Evolutionary conservation across 2,888 invertebrate genomes (phyloP).

Genomic region (Isotomurus palustris): DNA sequence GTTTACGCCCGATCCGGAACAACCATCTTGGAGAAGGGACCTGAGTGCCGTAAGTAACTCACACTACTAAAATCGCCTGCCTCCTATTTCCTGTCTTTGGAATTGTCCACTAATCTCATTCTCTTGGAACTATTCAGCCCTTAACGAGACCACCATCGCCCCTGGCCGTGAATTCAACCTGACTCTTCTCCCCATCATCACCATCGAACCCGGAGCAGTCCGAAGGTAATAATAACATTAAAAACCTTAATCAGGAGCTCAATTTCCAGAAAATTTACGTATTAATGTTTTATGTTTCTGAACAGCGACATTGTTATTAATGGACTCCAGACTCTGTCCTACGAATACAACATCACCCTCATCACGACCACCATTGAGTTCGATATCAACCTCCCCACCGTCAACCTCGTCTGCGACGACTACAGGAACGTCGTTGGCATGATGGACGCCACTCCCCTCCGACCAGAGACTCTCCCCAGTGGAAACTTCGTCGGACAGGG

Average conservation of each 20-base stretch:
- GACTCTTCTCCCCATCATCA: slow-evolving; percentile 2
- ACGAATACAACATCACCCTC: neutral
- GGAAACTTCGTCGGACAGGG: slow-evolving; percentile 3
- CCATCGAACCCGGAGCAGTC: neutral
- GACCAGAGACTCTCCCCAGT: slow-evolving; percentile 2
- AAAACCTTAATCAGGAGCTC: too few species aligned
- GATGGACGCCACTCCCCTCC: slow-evolving; percentile 5
- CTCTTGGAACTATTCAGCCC: neutral
- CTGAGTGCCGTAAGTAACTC: slow-evolving; percentile 18
- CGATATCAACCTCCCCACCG: neutral
- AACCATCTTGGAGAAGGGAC: slow-evolving; percentile 13
- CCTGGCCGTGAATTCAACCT: neutral
- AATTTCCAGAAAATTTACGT: neutral
- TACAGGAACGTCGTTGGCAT: neutral
- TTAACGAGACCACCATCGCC: slow-evolving; percentile 1
- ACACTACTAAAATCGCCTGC: too few species aligned
- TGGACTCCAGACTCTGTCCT: slow-evolving; percentile 5
- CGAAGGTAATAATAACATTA: neutral
- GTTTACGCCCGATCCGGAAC: slow-evolving; percentile 10
- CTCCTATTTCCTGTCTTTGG: too few species aligned
- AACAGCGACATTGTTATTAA: neutral
- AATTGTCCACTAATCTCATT: too few species aligned
- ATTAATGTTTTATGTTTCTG: neutral
- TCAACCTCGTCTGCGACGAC: neutral
- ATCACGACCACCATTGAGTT: neutral